Percentiles rank a stretch among this genome's conserved stretches.
Conservation (phyloP, 2,888 invertebrate species). For the Pachliopta kotzebuea region DNA sequence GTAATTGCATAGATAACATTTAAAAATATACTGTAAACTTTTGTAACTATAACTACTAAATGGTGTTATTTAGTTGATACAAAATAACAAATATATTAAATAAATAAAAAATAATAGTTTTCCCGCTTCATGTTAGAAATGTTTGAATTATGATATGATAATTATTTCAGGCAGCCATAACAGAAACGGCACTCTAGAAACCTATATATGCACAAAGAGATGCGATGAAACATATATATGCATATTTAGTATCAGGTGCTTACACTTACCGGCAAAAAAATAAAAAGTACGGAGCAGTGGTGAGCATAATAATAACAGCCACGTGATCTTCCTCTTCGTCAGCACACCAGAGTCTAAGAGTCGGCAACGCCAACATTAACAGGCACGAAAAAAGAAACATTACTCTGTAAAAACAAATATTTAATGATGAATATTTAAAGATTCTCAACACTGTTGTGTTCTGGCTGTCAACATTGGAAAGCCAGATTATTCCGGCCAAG, state of each 20-base stretch:
- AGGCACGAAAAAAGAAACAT: constrained; percentile 97
- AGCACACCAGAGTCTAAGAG: constrained; percentile 90
- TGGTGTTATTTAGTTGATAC: no score
- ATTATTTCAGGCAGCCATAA: no score
- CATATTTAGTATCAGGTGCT: background rate
- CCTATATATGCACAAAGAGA: background rate
- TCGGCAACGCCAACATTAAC: constrained; percentile 92
- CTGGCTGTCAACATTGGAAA: background rate
- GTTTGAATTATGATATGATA: no score
- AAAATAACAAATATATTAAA: no score
- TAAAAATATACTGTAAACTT: no score
- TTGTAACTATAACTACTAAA: no score
- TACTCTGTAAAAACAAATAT: constrained; percentile 78
- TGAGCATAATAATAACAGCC: constrained; percentile 95
- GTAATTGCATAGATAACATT: no score
- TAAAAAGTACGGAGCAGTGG: constrained; percentile 97
- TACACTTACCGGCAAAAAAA: constrained; percentile 93
- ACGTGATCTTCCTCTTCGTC: constrained; percentile 94
- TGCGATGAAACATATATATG: background rate
- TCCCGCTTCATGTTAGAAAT: no score
- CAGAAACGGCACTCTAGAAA: background rate
- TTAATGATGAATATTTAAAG: no score
- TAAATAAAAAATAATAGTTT: no score
- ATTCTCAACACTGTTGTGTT: background rate
- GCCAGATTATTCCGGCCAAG: background rate